phyloP scores from a whole-genome alignment of 2,797 vertebrate genomes.

The Lycodopsis pacificus region DNA sequence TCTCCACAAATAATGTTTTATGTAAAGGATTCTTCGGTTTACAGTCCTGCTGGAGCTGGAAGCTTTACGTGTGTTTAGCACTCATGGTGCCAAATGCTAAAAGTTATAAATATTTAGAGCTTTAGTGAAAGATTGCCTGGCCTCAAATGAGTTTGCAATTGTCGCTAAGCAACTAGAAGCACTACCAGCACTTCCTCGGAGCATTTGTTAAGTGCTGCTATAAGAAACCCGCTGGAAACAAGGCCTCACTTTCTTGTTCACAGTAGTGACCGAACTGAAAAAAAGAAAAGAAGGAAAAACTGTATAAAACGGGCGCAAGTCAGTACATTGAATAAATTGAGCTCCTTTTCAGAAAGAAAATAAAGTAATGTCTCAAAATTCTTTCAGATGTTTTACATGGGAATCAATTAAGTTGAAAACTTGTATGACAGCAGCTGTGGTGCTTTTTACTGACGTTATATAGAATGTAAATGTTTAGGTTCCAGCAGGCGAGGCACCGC shows the following conservation, averaged over 20 bases:
- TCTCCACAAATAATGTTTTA: background rate
- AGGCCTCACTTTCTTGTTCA: conserved; percentile 19
- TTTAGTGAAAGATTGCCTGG: conserved; percentile 46
- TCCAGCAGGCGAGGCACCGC: background rate
- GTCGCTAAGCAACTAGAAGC: conserved; percentile 56
- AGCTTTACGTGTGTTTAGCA: conserved; percentile 33
- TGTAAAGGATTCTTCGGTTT: conserved; percentile 7
- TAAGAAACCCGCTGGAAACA: conserved; percentile 21
- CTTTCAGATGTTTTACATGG: background rate
- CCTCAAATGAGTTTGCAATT: conserved; percentile 52
- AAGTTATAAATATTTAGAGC: conserved; percentile 61
- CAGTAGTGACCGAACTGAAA: conserved; percentile 7
- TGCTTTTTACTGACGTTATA: background rate
- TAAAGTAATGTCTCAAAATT: background rate
- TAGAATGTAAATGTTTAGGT: background rate
- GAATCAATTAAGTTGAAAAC: background rate
- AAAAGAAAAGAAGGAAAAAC: conserved; percentile 8
- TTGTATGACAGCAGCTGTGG: background rate
- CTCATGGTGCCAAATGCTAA: conserved; percentile 40
- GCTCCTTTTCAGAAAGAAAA: background rate
- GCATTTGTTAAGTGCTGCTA: conserved; percentile 43
- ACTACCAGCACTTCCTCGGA: conserved; percentile 28
- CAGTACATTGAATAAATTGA: background rate
- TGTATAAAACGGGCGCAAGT: background rate
- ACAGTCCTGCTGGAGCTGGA: conserved; percentile 19